phyloP scores from a whole-genome alignment of 2,888 invertebrate species.

The Dyspetes luteomarginatus region DNA sequence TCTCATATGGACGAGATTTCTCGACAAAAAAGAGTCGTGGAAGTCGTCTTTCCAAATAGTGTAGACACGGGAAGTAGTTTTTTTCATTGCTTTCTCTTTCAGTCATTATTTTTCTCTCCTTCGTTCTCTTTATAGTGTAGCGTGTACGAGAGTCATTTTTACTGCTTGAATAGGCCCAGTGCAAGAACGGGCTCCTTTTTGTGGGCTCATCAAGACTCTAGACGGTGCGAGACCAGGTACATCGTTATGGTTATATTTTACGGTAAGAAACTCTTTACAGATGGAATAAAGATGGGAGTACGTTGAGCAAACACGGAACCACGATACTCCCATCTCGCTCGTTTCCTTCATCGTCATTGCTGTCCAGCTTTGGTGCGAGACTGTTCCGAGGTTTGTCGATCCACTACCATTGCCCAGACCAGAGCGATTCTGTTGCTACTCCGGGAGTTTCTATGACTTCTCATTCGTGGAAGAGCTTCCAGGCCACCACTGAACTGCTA shows the following conservation, averaged over 20 bases:
- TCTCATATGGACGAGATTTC: slow-evolving; percentile 30
- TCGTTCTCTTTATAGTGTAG: slow-evolving; percentile 31
- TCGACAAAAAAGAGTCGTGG: slow-evolving; percentile 8
- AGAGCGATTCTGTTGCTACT: slow-evolving; percentile 14
- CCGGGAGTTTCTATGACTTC: slow-evolving; percentile 75
- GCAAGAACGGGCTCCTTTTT: slow-evolving; percentile 45
- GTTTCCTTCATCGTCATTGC: slow-evolving; percentile 17
- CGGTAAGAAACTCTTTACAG: slow-evolving; percentile 75
- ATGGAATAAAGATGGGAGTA: slow-evolving; percentile 80
- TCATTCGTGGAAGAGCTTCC: slow-evolving; percentile 68
- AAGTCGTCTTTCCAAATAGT: slow-evolving; percentile 26
- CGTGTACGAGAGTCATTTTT: slow-evolving; percentile 56
- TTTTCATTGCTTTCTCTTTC: slow-evolving; percentile 24
- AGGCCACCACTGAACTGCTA: slow-evolving; percentile 73
- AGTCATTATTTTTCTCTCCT: slow-evolving; percentile 6
- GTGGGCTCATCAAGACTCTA: slow-evolving; percentile 53
- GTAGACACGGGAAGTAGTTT: slow-evolving; percentile 13
- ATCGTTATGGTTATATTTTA: slow-evolving; percentile 22
- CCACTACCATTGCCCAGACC: not conserved
- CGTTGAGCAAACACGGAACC: slow-evolving; percentile 74
- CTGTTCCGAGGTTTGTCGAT: slow-evolving; percentile 45
- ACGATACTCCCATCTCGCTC: slow-evolving; percentile 56
- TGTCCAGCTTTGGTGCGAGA: slow-evolving; percentile 9
- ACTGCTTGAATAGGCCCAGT: slow-evolving; percentile 50
- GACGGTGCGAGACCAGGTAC: slow-evolving; percentile 25